Conservation (phyloP, 2,113 vertebrate species). For the Heterochromis multidens region DNA sequence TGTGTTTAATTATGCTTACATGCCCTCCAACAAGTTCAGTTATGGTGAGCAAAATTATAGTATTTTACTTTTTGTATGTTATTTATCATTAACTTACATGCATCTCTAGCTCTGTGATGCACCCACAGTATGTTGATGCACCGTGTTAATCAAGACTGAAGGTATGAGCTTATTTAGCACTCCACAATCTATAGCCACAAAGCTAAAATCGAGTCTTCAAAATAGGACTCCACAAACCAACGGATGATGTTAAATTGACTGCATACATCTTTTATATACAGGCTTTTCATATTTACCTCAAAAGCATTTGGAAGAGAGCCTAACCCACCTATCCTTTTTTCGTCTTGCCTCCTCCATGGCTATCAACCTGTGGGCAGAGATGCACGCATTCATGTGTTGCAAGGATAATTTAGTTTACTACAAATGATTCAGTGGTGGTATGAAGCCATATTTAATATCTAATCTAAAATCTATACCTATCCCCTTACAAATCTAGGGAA, state of each 20-base stretch:
- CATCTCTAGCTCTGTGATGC: neutral
- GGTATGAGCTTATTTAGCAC: neutral
- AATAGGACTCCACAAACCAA: neutral
- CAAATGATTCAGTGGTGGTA: neutral
- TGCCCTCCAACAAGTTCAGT: too few species aligned
- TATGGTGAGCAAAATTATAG: too few species aligned
- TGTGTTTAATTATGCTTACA: too few species aligned
- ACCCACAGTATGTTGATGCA: too few species aligned
- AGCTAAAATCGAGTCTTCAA: rapidly evolving
- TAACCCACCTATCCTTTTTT: neutral
- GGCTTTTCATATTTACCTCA: neutral
- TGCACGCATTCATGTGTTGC: neutral
- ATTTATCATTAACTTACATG: neutral
- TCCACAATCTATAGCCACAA: neutral
- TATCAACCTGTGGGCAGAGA: neutral
- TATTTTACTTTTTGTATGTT: too few species aligned
- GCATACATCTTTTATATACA: neutral
- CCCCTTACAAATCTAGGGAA: neutral
- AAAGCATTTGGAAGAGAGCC: neutral
- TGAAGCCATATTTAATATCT: neutral
- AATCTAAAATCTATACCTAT: neutral
- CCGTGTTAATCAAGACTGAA: neutral
- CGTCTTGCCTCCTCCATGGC: neutral
- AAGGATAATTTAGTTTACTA: neutral
- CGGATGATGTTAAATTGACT: neutral